Base-by-base conservation (phyloP, 2,888 invertebrate genomes). In the Sacculina carcini region DNA sequence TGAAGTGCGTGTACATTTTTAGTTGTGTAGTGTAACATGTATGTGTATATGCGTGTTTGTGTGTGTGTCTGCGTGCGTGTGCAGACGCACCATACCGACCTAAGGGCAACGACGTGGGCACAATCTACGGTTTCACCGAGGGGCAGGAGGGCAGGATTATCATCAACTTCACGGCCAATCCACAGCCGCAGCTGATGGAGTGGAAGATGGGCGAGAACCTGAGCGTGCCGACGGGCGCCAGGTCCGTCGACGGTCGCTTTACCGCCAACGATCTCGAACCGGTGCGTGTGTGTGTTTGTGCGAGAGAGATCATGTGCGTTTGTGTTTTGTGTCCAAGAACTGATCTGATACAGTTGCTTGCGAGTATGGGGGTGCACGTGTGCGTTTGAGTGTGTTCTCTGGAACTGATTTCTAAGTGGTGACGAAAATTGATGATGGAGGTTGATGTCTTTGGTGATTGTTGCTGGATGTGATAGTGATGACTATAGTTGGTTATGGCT, bases 111-210 rank as follows among this genome's bases (percentile, higher is more conserved):
- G 29, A 28, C 28, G 9, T 28, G 16, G 44, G 44, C 28, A 16
- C 5, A 10, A 16, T 44, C 16, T 44, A 44, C 28, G 44, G 44
- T 29, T 44, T 44, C 44, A 44, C 44, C 9, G 44, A 26, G 16
- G 44, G 19, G 2, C 28, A 44, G 44, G 16, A n/a, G 28, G 44
- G 44, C 28, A 16, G 14, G 44, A 12, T 44, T 4, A 44, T 19
- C 16, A 9, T 44, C 28, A 44, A 28, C 44, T 44, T 44, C 44
- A 44, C 44, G 14, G 26, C 44, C 44, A 44, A 44, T 29, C 44
- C 44, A 5, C 3, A 3, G 28, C 44, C 44, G 10, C 3, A 2
- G 3, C 5, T 2, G 7, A 44, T 44, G 44, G 26, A 16, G 9
- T 44, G 44, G 44, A 44, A 28, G 28, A 19, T 44, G 4, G 44